Evolutionary conservation across 2,113 vertebrate species (phyloP).

Genomic region (Aviceda subcristata): DNA sequence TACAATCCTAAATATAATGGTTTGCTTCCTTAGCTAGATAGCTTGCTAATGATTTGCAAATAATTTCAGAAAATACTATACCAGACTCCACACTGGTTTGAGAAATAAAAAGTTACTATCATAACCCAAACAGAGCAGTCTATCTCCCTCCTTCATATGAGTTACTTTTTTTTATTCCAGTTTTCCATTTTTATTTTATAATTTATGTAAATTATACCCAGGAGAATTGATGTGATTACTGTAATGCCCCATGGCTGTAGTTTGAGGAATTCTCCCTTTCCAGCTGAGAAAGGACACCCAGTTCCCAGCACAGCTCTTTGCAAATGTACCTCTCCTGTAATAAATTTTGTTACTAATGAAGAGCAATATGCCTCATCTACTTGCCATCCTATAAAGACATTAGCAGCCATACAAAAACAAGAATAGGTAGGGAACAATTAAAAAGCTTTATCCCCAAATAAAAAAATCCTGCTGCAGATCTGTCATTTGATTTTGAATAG

Average conservation of each 20-base stretch:
- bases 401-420: not conserved
- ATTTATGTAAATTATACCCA: not conserved
- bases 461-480: not conserved
- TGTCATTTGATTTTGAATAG: conserved; percentile 11
- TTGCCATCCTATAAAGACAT: not conserved
- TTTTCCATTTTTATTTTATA: not conserved
- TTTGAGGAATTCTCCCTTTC: not conserved
- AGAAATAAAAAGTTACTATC: not conserved
- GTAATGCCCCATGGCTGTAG: not conserved
- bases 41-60: not conserved
- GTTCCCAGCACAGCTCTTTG: conserved; percentile 4
- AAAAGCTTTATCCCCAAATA: conserved; percentile 7
- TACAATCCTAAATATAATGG: not conserved
- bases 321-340: not conserved
- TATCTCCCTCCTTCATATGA: not conserved
- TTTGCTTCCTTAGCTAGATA: not conserved
- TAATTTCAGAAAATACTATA: not conserved
- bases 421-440: conserved; percentile 2
- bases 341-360: not conserved
- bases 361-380: not conserved
- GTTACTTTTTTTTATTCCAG: not conserved
- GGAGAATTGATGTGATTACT: not conserved
- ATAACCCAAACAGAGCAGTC: not conserved
- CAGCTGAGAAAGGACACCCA: not conserved
- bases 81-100: not conserved